These are phyloP conservation scores for Carcina quercana DNA, from an alignment of 2,888 invertebrate genomes.

Conservation along the genomic window DNA sequence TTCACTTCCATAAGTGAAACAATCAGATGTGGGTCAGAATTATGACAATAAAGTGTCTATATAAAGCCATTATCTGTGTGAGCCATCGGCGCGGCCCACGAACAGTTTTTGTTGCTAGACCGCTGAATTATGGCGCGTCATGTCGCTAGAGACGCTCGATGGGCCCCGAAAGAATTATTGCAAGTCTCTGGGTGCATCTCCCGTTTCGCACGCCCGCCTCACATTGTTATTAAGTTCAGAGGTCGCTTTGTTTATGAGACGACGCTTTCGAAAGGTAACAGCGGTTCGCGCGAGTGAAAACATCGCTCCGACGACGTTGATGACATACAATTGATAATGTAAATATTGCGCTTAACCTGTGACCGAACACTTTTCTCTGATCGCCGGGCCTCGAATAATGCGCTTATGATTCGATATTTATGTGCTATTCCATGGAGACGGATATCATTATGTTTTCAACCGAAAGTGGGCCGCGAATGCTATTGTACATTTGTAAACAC, in stretches of 20 bases:
- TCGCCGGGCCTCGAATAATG: slow-evolving; percentile 31
- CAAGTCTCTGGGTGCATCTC: slow-evolving; percentile 62
- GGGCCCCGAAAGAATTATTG: slow-evolving; percentile 61
- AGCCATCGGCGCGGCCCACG: slow-evolving; percentile 40
- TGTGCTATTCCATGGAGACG: slow-evolving; percentile 10
- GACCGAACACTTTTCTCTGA: slow-evolving; percentile 40
- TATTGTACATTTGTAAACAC: too few relatives aligned
- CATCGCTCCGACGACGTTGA: slow-evolving; percentile 54
- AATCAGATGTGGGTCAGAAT: slow-evolving; percentile 52
- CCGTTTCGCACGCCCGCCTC: slow-evolving; percentile 69
- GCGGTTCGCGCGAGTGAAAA: slow-evolving; percentile 58
- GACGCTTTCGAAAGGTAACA: slow-evolving; percentile 70
- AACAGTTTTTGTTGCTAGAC: slow-evolving; percentile 44
- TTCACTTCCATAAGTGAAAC: slow-evolving; percentile 41
- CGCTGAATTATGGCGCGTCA: slow-evolving; percentile 50
- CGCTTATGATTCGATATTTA: slow-evolving; percentile 26
- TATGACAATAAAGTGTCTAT: slow-evolving; percentile 46
- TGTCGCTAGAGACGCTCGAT: slow-evolving; percentile 47
- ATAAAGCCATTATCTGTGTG: slow-evolving; percentile 44
- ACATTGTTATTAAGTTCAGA: slow-evolving; percentile 72
- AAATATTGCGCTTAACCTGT: slow-evolving; percentile 59
- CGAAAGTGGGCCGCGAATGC: too few relatives aligned
- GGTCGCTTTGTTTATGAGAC: slow-evolving; percentile 70
- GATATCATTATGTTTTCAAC: slow-evolving; percentile 6
- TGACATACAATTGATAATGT: slow-evolving; percentile 71